These are phyloP conservation scores for Corbicula japonica DNA, from an alignment of 2,888 invertebrate species.

Conservation along the genomic window DNA sequence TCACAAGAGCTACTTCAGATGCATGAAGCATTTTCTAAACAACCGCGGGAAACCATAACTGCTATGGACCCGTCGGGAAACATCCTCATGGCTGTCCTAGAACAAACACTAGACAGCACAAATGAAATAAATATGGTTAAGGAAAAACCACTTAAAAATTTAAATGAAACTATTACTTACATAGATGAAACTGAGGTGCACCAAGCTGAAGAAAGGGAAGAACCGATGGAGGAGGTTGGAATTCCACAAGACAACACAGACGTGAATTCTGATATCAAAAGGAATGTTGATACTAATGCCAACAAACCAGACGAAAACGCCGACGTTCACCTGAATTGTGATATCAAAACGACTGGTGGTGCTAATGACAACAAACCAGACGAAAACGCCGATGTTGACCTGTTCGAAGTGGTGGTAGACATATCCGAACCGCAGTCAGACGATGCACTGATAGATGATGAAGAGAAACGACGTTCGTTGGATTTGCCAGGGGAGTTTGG, in stretches of 20 bases:
- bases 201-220: conserved; percentile 1
- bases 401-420: conserved; percentile 63
- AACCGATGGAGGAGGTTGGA: background rate
- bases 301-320: conserved; percentile 1
- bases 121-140: conserved; percentile 49
- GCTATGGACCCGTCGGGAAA: conserved; percentile 6
- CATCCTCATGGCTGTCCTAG: conserved; percentile 41
- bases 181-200: conserved; percentile 17
- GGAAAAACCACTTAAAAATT: conserved; percentile 24
- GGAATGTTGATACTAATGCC: background rate
- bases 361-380: background rate
- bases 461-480: conserved; percentile 20
- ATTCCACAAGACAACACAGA: background rate
- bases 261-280: background rate
- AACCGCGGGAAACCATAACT: no score
- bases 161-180: conserved; percentile 18
- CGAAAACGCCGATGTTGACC: conserved; percentile 6
- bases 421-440: conserved; percentile 37
- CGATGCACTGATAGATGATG: conserved; percentile 12
- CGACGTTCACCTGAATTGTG: background rate
- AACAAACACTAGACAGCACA: conserved; percentile 50
- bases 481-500: background rate
- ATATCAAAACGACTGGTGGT: background rate
- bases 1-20: conserved; percentile 58
- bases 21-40: conserved; percentile 25